Evolutionary conservation across 1,140 invertebrate genomes (phyloP).

Genomic region (Ceratoteleas bidentatus): DNA sequence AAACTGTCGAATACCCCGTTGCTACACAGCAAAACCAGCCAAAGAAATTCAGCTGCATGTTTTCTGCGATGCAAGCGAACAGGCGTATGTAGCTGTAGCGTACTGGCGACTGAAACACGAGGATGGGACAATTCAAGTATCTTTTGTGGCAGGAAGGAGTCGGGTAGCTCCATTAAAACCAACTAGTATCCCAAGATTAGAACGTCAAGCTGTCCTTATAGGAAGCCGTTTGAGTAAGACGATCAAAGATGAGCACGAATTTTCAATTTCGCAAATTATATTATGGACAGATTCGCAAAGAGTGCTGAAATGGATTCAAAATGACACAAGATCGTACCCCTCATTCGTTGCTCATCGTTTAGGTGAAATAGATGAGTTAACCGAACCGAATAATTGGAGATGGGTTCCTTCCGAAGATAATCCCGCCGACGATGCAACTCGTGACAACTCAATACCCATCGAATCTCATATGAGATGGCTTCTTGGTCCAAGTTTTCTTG

Average conservation of each 20-base stretch:
- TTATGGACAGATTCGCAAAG: slow-evolving; percentile 10
- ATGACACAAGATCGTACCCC: background rate
- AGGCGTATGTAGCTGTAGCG: slow-evolving; percentile 20
- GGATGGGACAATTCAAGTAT: too few relatives aligned
- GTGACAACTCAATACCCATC: background rate
- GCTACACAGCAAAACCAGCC: background rate
- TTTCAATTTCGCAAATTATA: background rate
- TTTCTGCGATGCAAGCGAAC: background rate
- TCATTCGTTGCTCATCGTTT: slow-evolving; percentile 4
- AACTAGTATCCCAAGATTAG: slow-evolving; percentile 70
- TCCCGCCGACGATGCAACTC: slow-evolving; percentile 16
- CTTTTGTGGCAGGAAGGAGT: slow-evolving; percentile 47
- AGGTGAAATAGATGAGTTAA: slow-evolving; percentile 8
- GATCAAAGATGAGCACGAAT: slow-evolving; percentile 59
- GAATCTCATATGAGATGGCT: background rate
- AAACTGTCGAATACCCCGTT: background rate
- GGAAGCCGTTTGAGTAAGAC: slow-evolving; percentile 60
- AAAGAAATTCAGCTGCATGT: background rate
- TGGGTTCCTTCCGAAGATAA: slow-evolving; percentile 5
- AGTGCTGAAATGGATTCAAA: background rate
- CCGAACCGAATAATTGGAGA: background rate
- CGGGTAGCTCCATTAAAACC: slow-evolving; percentile 69
- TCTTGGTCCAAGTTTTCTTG: background rate
- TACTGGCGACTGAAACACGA: slow-evolving; percentile 51
- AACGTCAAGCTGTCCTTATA: slow-evolving; percentile 73